These are phyloP conservation scores for Nephotettix cincticeps DNA, from an alignment of 1,140 invertebrate genomes.

Conservation along the genomic window DNA sequence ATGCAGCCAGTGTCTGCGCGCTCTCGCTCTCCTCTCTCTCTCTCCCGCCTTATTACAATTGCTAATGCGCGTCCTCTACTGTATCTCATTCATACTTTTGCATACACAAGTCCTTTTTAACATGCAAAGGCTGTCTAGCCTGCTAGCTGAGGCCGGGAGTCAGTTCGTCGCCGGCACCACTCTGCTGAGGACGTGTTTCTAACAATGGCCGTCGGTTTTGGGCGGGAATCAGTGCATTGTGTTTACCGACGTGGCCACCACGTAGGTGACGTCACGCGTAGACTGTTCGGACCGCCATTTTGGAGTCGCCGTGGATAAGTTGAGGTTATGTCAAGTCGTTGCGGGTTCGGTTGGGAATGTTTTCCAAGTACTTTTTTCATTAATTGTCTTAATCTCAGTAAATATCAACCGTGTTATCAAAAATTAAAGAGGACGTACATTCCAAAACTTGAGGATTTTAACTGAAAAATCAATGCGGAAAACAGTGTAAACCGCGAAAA, in stretches of 20 bases:
- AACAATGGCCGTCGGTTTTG: constrained; percentile 24
- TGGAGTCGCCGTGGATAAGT: background rate
- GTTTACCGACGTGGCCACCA: background rate
- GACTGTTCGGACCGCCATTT: background rate
- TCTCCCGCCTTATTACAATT: constrained; percentile 41
- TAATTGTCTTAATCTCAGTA: too few relatives aligned
- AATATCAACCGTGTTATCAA: too few relatives aligned
- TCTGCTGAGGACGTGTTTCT: constrained; percentile 2
- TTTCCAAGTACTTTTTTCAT: too few relatives aligned
- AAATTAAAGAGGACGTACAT: too few relatives aligned
- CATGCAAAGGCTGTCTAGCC: constrained; percentile 42
- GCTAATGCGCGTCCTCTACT: constrained; percentile 37
- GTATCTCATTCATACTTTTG: constrained; percentile 44
- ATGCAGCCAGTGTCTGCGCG: constrained; percentile 16
- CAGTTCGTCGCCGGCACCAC: constrained; percentile 23
- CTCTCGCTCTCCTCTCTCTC: constrained; percentile 25
- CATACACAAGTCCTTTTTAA: constrained; percentile 44
- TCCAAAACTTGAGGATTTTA: too few relatives aligned
- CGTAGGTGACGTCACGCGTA: constrained; percentile 10
- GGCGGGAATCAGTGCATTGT: constrained; percentile 13
- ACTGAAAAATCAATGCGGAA: too few relatives aligned
- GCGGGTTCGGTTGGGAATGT: background rate
- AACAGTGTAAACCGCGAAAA: too few relatives aligned
- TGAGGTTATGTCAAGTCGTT: constrained; percentile 3
- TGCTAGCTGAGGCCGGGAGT: constrained; percentile 22